Evolutionary conservation across 1,140 invertebrate genomes (phyloP), one percentile per base, ranked within the genome.

Genomic region (Cyclina sinensis): DNA sequence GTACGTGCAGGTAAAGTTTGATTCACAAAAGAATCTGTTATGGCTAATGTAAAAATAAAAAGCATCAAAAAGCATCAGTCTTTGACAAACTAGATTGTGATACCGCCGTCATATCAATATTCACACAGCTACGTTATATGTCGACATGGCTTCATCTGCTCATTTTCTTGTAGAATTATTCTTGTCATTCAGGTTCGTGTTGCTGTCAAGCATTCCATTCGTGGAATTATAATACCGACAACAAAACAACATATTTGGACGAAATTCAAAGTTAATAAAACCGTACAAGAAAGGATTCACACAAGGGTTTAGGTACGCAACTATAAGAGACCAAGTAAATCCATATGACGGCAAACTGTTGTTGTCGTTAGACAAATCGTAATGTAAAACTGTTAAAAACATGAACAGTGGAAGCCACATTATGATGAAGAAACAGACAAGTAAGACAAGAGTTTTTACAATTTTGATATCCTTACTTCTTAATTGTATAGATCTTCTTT

Each of bases 361-460:
- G 0, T 70, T 62, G 14, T 90, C 73, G 0, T 21, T 43, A 46
- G 81, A 83, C 0, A 88, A 90, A 30, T 94, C 91, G 0, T 78
- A 46, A n/a, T 89, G 74, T 32, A 94, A 91, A 59, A 90, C n/a
- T 2, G 90, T 68, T 35, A 94, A 90, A 1, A 91, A 83, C 0
- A 91, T 73, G 76, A 93, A 94, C 3, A 94, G 88, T 9, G 94
- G 94, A 24, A 91, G 24, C 93, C 93, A 94, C 93, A 94, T 94
- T 11, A 91, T 24, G 35, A 92, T 57, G 74, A 94, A 94, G 0
- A 93, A 30, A 4, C 93, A n/a, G 7, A 94, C 92, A 0, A 94
- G 68, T 0, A 90, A 70, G 32, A 94, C 86, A 35, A 94, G 84
- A 0, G 91, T 93, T 62, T 91, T 90, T 1, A 94, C 89, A 27